Conservation (phyloP, 1,140 invertebrate species). For the Maconellicoccus hirsutus region DNA sequence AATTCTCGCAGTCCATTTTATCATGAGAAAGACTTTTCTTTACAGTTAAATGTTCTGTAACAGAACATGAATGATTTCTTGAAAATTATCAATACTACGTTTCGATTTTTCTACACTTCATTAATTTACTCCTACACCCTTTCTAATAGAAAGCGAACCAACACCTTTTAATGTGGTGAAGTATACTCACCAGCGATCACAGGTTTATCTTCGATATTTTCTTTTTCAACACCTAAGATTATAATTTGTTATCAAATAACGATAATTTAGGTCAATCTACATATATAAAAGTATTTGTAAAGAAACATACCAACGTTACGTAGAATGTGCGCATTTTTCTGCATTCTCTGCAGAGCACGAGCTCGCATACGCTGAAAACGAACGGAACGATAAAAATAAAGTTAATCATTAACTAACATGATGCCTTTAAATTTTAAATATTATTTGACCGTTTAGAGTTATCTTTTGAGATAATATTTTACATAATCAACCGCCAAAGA, state of each 20-base stretch:
- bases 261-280: not conserved
- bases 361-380: slow-evolving; percentile 10
- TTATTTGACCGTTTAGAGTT: not conserved
- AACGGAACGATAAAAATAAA: not conserved
- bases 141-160: not conserved
- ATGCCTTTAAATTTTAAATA: no score
- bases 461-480: not conserved
- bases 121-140: not conserved
- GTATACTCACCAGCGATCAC: not conserved
- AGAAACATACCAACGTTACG: not conserved
- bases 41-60: slow-evolving; percentile 14
- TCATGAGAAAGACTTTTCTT: slow-evolving; percentile 4
- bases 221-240: not conserved
- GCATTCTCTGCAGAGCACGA: not conserved
- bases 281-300: not conserved
- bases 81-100: not conserved
- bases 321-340: not conserved
- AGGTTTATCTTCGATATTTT: not conserved
- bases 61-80: not conserved
- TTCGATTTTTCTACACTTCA: not conserved
- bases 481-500: no score
- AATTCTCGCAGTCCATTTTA: not conserved
- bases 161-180: not conserved
- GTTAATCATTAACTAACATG: not conserved
- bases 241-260: not conserved